Evolutionary conservation across 2,888 invertebrate species (phyloP).

Genomic region (Sarcophaga rosellei): DNA sequence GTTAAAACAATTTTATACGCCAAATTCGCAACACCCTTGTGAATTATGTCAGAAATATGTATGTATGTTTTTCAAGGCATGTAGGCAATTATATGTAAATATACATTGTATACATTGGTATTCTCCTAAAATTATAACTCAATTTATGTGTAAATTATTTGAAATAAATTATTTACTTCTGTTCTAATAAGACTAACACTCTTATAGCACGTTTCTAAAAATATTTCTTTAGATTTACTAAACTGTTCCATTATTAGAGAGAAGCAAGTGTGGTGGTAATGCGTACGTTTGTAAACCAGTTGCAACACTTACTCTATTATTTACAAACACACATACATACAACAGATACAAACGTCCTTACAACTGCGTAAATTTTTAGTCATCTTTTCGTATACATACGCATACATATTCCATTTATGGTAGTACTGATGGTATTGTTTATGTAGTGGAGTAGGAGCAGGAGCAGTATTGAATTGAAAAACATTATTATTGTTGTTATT

Average conservation of each 20-base stretch:
- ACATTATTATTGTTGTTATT: slow-evolving; percentile 41
- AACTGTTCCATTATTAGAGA: no score
- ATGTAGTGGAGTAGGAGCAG: neutral
- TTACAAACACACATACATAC: slow-evolving; percentile 12
- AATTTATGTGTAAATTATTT: slow-evolving; percentile 75
- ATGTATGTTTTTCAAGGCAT: no score
- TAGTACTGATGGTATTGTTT: neutral
- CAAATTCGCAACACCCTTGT: no score
- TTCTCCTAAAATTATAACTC: neutral
- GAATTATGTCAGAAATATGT: no score
- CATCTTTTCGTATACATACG: slow-evolving; percentile 3
- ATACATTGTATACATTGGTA: no score
- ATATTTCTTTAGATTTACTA: slow-evolving; percentile 1
- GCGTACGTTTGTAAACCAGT: neutral
- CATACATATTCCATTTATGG: neutral
- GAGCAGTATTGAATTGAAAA: no score
- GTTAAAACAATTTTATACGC: no score
- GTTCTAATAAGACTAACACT: no score
- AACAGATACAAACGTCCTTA: neutral
- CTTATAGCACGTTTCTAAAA: neutral
- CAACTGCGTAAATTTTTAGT: slow-evolving; percentile 47
- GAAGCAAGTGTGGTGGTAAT: no score
- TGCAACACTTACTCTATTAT: neutral
- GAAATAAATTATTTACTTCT: no score
- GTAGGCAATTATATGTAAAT: no score